Evolutionary conservation across 2,888 invertebrate genomes (phyloP), one percentile per base, ranked within the genome.

Genomic region (Pheosia gnoma): DNA sequence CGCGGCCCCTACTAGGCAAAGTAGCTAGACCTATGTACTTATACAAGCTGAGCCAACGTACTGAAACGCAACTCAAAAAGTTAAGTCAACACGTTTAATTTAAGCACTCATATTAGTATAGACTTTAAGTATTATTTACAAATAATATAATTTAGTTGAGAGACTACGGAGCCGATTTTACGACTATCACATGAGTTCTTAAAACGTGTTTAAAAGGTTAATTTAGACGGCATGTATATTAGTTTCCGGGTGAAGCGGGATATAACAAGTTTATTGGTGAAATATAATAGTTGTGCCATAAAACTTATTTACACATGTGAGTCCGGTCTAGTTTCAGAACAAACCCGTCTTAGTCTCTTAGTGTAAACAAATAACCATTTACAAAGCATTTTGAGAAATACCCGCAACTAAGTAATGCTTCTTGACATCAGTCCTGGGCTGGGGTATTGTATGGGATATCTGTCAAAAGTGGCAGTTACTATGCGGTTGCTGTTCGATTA

Each of bases 231-330:
- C 51, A 49, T 5, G 5, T 9, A 0, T 9, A 49, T 13, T n/a
- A 51, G 25, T 25, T 51, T 51, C 51, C 25, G 13, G 25, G 6
- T 53, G 36, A 37, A 37, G 13, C 51, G 51, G 51, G 37, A 53
- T 53, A 37, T 53, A 53, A 11, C 36, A 53, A 41, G 41, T 56
- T 56, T 41, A 56, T 39, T 5, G 56, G 56, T 41, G 4, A 56
- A 41, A 56, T 56, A 37, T 13, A 3, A 37, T 41, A 56, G 47
- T 47, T 37, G 57, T 43, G 57, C 45, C 25, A 57, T 57, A 57
- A 57, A 57, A 57, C 45, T 47, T 11, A 25, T 25, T 25, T 25
- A n/a, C 41, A n/a, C 56, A 41, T 41, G n/a, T 5, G 41, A 39
- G 4, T 7, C 41, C 36, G 57, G 5, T 45, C 57, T 10, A 57